Evolutionary conservation across 2,888 invertebrate genomes (phyloP), one percentile per base, ranked within the genome.

Genomic region (Macrophya alboannulata): DNA sequence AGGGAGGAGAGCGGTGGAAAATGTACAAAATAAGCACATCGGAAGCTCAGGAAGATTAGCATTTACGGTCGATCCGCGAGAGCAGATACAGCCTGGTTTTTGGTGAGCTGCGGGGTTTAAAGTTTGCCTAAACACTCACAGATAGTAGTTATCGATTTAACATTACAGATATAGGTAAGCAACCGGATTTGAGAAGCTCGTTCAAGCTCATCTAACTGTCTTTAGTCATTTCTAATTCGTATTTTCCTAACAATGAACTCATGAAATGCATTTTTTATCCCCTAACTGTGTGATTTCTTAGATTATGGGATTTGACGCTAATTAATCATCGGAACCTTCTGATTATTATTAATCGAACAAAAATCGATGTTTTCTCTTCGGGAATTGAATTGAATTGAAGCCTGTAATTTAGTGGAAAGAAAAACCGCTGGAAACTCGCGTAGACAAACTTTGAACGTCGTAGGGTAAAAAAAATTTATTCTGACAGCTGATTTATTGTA

Each of bases 1-100:
- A 45, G n/a, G 85, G 77, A 31, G 31, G 31, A 85, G 85, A 82
- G 74, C 82, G 74, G 82, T 48, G 72, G 55, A 62, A 40, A 74
- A 82, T 74, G 65, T 59, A 71, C 48, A 25, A 55, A 55, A 55
- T 55, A 43, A 37, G 76, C 31, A 40, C 71, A 83, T 68, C 51
- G 62, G 55, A n/a, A 45, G 10, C 9, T 45, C 9, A 4, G 45
- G 21, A n/a, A 9, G 45, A 74, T 45, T 10, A 17, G 45, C 17
- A 74, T 40, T 74, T 12, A 62, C 76, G 21, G 62, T 74, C 55
- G 65, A 48, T 79, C 21, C 79, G 68, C 40, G 62, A 40, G 21
- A 85, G 48, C 72, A 25, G 81, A 74, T 45, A 43, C 40, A 62
- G 62, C 45, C 72, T 71, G 82, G 21, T 81, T 74, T 43, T 74